Percentiles rank a stretch among this genome's conserved stretches.
Evolutionary conservation across 2,888 invertebrate species (phyloP).

Genomic region (Boloria selene): DNA sequence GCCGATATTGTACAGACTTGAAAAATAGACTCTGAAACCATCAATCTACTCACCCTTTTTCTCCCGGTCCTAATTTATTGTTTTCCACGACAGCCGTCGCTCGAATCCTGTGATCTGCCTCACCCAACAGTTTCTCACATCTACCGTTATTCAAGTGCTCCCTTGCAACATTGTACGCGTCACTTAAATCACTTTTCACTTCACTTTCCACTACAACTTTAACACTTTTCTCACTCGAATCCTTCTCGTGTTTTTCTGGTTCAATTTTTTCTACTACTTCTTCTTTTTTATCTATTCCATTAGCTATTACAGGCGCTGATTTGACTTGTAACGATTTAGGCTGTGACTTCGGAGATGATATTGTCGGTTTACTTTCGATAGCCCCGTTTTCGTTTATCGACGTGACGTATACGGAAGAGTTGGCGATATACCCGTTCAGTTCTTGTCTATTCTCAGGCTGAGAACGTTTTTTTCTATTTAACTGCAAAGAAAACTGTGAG

Average conservation of each 20-base stretch:
- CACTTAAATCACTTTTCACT: conserved; percentile 70
- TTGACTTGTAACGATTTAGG: conserved; percentile 75
- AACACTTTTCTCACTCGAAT: conserved; percentile 71
- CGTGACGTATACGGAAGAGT: conserved; percentile 92
- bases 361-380: conserved; percentile 73
- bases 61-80: conserved; percentile 82
- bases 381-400: conserved; percentile 84
- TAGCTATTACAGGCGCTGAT: conserved; percentile 73
- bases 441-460: conserved; percentile 81
- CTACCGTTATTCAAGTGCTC: conserved; percentile 85
- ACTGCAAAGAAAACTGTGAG: conserved; percentile 67
- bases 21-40: conserved; percentile 2
- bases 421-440: conserved; percentile 91
- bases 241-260: conserved; percentile 71
- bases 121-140: conserved; percentile 88
- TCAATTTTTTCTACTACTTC: conserved; percentile 51
- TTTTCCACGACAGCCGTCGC: conserved; percentile 84
- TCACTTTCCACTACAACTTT: conserved; percentile 60
- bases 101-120: conserved; percentile 83
- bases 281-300: conserved; percentile 60
- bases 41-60: conserved; percentile 78
- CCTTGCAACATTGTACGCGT: conserved; percentile 69
- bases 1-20: not conserved
- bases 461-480: conserved; percentile 83
- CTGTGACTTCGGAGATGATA: conserved; percentile 73